Percentiles rank a stretch among this genome's conserved stretches.
These are phyloP conservation scores for Centropristis striata DNA, from an alignment of 2,113 vertebrate species.

Conservation along the genomic window DNA sequence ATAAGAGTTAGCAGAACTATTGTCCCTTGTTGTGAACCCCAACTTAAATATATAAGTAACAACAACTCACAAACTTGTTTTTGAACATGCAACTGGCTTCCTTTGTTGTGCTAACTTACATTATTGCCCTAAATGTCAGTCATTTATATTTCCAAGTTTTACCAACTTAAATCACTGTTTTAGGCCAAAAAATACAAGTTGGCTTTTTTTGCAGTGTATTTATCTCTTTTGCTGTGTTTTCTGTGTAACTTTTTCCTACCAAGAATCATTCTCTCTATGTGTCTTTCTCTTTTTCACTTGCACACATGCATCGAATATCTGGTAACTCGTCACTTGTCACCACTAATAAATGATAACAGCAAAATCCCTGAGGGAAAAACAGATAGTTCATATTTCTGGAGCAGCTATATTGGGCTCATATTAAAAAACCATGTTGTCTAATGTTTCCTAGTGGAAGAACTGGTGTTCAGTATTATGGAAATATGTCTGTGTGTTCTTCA, in stretches of 20 bases:
- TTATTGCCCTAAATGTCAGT: too few relatives aligned
- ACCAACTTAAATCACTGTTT: too few relatives aligned
- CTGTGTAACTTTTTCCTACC: not conserved
- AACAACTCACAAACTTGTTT: too few relatives aligned
- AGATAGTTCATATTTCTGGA: conserved; percentile 15
- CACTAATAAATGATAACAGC: conserved; percentile 33
- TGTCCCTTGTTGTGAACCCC: too few relatives aligned
- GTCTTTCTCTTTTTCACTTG: not conserved
- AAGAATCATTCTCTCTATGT: not conserved
- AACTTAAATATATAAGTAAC: too few relatives aligned
- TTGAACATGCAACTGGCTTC: too few relatives aligned
- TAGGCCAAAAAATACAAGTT: too few relatives aligned
- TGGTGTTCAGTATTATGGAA: conserved; percentile 34
- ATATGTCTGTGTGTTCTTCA: conserved; percentile 17
- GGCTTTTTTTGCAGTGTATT: too few relatives aligned
- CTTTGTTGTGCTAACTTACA: too few relatives aligned
- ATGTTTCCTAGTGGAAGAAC: conserved; percentile 41
- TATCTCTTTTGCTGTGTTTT: not conserved
- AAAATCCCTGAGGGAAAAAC: conserved; percentile 16
- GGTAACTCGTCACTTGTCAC: not conserved
- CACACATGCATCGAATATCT: conserved; percentile 16
- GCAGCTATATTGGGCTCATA: not conserved
- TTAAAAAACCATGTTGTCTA: conserved; percentile 27
- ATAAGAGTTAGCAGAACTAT: too few relatives aligned
- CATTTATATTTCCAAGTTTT: too few relatives aligned